phyloP scores from a whole-genome alignment of 2,888 invertebrate species.

The Seira musarum region DNA sequence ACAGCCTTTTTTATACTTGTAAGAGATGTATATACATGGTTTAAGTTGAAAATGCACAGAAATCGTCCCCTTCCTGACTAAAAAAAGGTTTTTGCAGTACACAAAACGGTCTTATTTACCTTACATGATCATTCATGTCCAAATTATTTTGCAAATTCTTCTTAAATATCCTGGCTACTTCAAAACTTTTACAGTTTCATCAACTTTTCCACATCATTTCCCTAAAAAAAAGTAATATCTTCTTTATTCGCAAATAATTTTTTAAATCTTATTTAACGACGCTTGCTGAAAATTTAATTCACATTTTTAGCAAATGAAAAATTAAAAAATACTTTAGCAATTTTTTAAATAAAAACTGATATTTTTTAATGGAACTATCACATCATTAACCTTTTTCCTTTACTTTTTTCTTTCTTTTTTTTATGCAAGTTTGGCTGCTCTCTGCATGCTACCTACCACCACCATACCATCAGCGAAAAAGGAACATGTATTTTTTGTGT shows the following conservation, averaged over 20 bases:
- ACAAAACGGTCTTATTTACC: neutral
- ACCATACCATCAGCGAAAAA: neutral
- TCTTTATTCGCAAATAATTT: neutral
- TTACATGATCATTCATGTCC: neutral
- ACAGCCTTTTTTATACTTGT: too few relatives aligned
- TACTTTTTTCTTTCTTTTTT: neutral
- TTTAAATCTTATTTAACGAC: neutral
- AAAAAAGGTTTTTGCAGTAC: neutral
- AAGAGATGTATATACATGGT: too few relatives aligned
- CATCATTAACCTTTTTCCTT: constrained; percentile 7
- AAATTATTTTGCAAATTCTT: neutral
- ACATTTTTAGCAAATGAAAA: constrained; percentile 7
- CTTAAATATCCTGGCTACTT: neutral
- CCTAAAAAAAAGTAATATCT: neutral
- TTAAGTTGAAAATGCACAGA: too few relatives aligned
- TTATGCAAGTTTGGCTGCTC: constrained; percentile 8
- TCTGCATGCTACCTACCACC: constrained; percentile 12
- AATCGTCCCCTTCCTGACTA: too few relatives aligned
- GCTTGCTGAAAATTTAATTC: neutral
- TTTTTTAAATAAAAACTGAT: neutral
- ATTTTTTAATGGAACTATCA: constrained; percentile 6
- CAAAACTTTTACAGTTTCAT: neutral
- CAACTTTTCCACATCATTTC: neutral
- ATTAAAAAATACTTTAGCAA: neutral
- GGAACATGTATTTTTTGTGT: constrained; percentile 12